Conservation (phyloP, 1,140 invertebrate species). For the Lepidostoma basale region DNA sequence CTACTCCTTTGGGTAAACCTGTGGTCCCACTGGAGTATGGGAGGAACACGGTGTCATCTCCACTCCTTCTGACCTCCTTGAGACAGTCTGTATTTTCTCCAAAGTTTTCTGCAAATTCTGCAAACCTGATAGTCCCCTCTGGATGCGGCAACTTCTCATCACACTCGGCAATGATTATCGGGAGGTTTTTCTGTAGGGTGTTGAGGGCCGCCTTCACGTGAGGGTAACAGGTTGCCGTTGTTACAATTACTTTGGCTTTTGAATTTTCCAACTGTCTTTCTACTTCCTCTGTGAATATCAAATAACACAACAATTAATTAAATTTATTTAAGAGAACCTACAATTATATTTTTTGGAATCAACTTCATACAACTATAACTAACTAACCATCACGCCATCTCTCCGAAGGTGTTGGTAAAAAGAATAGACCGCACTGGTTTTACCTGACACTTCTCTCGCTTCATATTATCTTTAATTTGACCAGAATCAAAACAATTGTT, state of each 20-base stretch:
- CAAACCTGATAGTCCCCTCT: conserved; percentile 63
- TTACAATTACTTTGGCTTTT: conserved; percentile 71
- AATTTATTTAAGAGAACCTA: too few species aligned
- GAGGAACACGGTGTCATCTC: conserved; percentile 62
- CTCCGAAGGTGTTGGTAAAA: too few species aligned
- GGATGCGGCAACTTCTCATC: conserved; percentile 53
- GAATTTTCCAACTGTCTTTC: conserved; percentile 70
- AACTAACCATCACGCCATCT: too few species aligned
- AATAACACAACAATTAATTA: not conserved
- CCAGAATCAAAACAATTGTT: too few species aligned
- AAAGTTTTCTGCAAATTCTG: conserved; percentile 59
- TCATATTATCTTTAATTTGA: too few species aligned
- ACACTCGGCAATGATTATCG: conserved; percentile 63
- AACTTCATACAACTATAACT: too few species aligned
- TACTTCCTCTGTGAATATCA: conserved; percentile 78
- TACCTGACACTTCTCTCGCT: too few species aligned
- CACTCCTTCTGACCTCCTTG: conserved; percentile 51
- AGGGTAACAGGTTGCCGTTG: conserved; percentile 61
- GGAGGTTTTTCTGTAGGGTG: conserved; percentile 56
- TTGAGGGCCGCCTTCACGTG: conserved; percentile 57
- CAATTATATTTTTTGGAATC: too few species aligned
- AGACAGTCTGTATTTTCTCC: conserved; percentile 56
- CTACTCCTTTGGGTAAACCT: conserved; percentile 87
- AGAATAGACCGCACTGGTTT: too few species aligned
- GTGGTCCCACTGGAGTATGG: conserved; percentile 88